These are phyloP conservation scores for Macropodus opercularis DNA, from an alignment of 2,797 vertebrate genomes.

Conservation along the genomic window DNA sequence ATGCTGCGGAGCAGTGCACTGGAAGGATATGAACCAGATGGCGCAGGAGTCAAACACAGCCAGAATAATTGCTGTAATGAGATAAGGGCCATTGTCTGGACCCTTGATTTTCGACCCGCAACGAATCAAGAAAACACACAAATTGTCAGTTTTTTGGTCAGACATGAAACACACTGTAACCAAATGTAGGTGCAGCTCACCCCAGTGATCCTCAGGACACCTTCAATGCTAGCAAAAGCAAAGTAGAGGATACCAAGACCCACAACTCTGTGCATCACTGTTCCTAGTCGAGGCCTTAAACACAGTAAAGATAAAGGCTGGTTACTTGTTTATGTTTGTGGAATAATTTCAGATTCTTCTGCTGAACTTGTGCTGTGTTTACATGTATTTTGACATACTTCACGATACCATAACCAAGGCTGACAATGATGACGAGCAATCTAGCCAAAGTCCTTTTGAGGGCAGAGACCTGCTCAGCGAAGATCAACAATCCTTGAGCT, in stretches of 20 bases:
- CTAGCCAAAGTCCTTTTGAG: slow-evolving; percentile 89
- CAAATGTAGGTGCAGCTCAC: slow-evolving; percentile 71
- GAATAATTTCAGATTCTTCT: not conserved
- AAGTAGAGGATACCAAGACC: slow-evolving; percentile 88
- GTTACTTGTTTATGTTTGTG: not conserved
- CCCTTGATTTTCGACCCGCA: slow-evolving; percentile 71
- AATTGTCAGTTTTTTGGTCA: slow-evolving; percentile 28
- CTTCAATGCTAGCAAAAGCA: slow-evolving; percentile 85
- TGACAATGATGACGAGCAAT: slow-evolving; percentile 90
- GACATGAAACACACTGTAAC: no score
- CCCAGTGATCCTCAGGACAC: slow-evolving; percentile 87
- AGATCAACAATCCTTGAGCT: slow-evolving; percentile 86
- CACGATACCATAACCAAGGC: slow-evolving; percentile 91
- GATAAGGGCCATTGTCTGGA: slow-evolving; percentile 79
- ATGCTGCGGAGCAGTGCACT: slow-evolving; percentile 14
- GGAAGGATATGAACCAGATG: slow-evolving; percentile 92
- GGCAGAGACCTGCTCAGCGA: slow-evolving; percentile 87
- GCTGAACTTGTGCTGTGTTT: not conserved
- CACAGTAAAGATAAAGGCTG: not conserved
- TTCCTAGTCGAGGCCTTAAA: slow-evolving; percentile 86
- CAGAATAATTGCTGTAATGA: slow-evolving; percentile 83
- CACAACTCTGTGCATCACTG: slow-evolving; percentile 89
- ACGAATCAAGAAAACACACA: slow-evolving; percentile 47
- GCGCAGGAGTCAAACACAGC: slow-evolving; percentile 83
- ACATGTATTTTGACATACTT: slow-evolving; percentile 78